Percentiles rank a stretch among this genome's conserved stretches.
phyloP scores from a whole-genome alignment of 1,140 invertebrate species.

The Temnothorax curvispinosus region DNA sequence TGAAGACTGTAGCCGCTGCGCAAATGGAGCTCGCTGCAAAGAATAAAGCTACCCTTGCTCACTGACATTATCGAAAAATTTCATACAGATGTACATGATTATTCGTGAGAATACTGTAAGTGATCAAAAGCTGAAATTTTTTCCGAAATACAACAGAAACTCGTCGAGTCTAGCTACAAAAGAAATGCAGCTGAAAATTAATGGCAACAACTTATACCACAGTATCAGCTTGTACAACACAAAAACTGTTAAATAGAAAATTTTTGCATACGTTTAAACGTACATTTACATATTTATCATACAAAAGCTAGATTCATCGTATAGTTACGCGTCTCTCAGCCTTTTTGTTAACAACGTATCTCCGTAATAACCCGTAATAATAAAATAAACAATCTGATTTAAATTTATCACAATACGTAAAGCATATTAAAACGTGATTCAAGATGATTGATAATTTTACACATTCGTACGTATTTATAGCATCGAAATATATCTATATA shows the following conservation, averaged over 20 bases:
- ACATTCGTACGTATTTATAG: too few relatives aligned
- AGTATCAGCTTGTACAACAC: not conserved
- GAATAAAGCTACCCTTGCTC: constrained; percentile 78
- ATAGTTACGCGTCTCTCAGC: too few relatives aligned
- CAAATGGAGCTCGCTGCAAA: constrained; percentile 87
- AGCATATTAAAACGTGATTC: constrained; percentile 2
- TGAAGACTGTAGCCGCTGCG: constrained; percentile 90
- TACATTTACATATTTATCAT: constrained; percentile 3
- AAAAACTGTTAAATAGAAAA: not conserved
- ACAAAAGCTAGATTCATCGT: not conserved
- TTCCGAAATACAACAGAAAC: not conserved
- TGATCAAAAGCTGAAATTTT: not conserved
- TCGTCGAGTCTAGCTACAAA: not conserved
- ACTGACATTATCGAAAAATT: constrained; percentile 70
- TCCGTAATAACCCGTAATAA: not conserved
- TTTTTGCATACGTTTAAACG: constrained; percentile 4
- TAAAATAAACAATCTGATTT: not conserved
- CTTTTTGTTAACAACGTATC: not conserved
- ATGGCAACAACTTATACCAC: not conserved
- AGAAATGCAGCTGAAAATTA: not conserved
- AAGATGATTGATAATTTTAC: not conserved
- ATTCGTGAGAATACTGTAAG: not conserved
- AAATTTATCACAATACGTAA: not conserved
- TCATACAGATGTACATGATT: not conserved
- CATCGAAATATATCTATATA: too few relatives aligned